phyloP scores from a whole-genome alignment of 2,888 invertebrate genomes.

The Lysandra bellargus region DNA sequence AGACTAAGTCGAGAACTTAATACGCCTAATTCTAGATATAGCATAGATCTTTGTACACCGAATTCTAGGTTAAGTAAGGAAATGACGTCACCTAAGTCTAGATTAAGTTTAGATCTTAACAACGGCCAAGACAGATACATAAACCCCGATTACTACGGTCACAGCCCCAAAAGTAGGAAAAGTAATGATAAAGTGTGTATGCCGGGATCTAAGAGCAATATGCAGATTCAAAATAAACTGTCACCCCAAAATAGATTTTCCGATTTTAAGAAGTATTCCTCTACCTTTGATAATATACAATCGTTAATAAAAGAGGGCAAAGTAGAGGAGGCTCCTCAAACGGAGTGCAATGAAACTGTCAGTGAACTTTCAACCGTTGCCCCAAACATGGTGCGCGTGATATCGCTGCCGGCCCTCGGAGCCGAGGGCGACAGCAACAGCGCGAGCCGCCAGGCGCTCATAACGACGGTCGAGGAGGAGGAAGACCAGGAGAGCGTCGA shows the following conservation, averaged over 20 bases:
- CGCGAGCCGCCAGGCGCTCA: constrained; percentile 83
- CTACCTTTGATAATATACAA: constrained; percentile 88
- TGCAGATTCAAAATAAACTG: constrained; percentile 70
- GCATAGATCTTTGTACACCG: constrained; percentile 84
- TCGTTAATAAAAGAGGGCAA: constrained; percentile 86
- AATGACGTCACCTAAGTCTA: constrained; percentile 81
- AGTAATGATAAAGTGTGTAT: constrained; percentile 56
- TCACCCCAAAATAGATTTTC: constrained; percentile 80
- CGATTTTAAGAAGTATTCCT: constrained; percentile 86
- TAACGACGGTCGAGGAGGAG: constrained; percentile 86
- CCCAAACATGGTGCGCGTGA: constrained; percentile 84
- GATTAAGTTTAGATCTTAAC: constrained; percentile 82
- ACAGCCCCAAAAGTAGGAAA: constrained; percentile 76
- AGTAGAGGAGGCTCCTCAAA: constrained; percentile 76
- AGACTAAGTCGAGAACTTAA: constrained; percentile 80
- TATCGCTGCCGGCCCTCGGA: constrained; percentile 83
- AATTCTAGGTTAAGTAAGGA: constrained; percentile 80
- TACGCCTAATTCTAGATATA: constrained; percentile 84
- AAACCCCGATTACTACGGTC: constrained; percentile 69
- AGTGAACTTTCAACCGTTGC: constrained; percentile 82
- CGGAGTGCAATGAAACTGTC: constrained; percentile 80
- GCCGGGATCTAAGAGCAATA: constrained; percentile 54
- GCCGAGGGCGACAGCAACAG: constrained; percentile 73
- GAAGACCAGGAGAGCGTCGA: constrained; percentile 84
- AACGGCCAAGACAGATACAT: constrained; percentile 74